Percentiles rank a stretch among this genome's conserved stretches.
Evolutionary conservation across 2,888 invertebrate species (phyloP).

Genomic region (Drosophila merina): DNA sequence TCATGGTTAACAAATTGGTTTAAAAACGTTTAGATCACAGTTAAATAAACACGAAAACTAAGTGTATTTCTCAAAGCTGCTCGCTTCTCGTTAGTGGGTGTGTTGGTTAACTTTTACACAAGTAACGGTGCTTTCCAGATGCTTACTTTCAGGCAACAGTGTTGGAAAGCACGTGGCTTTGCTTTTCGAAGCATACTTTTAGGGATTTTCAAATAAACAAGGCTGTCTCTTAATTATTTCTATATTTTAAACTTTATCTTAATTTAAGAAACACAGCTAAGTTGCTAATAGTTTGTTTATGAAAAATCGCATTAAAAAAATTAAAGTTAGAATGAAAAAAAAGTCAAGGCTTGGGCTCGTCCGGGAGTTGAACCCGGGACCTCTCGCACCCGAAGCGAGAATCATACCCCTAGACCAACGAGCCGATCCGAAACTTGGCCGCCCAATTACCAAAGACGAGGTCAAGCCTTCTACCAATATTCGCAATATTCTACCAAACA

Average conservation of each 20-base stretch:
- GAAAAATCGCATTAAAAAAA: neutral
- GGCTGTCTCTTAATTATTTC: neutral
- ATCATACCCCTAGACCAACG: conserved; percentile 82
- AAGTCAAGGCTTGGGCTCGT: conserved; percentile 66
- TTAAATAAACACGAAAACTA: neutral
- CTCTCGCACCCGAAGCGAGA: conserved; percentile 82
- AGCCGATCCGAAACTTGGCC: conserved; percentile 52
- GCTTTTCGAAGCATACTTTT: conserved; percentile 23
- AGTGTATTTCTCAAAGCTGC: neutral
- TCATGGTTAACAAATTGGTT: neutral
- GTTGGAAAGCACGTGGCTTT: neutral
- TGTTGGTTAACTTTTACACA: neutral
- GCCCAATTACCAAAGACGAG: neutral
- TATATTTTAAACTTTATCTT: neutral
- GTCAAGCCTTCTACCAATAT: neutral
- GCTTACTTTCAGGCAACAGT: conserved; percentile 5
- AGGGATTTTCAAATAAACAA: neutral
- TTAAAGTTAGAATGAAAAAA: neutral
- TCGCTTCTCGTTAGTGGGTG: neutral
- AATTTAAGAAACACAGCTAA: no score
- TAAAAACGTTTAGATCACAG: neutral
- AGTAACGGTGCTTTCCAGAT: conserved; percentile 61
- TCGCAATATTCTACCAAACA: neutral
- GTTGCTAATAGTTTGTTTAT: neutral
- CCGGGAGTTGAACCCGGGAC: conserved; percentile 82